These are phyloP conservation scores for Rhodophaea formosa DNA, from an alignment of 2,888 invertebrate genomes.

Conservation along the genomic window DNA sequence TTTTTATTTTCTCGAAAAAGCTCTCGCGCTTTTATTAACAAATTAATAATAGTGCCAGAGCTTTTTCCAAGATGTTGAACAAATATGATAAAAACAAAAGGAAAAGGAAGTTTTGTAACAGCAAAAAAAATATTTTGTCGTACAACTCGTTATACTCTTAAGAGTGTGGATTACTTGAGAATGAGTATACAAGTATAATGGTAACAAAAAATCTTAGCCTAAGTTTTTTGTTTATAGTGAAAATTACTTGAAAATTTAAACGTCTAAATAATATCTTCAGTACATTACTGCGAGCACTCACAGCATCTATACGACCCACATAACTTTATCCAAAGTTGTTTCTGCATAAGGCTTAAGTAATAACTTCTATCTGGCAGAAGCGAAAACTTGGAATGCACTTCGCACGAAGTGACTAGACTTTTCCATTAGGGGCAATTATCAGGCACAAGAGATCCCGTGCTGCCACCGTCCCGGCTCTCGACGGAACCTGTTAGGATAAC, in stretches of 20 bases:
- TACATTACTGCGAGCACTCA: constrained; percentile 21
- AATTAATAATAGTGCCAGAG: too few relatives aligned
- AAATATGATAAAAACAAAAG: too few relatives aligned
- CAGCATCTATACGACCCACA: constrained; percentile 32
- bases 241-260: background rate
- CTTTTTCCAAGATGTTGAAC: too few relatives aligned
- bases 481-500: constrained; percentile 79
- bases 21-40: too few relatives aligned
- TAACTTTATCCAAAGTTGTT: constrained; percentile 54
- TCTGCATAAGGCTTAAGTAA: constrained; percentile 64
- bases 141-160: too few relatives aligned
- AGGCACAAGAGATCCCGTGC: constrained; percentile 72
- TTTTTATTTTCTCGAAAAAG: too few relatives aligned
- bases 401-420: constrained; percentile 76
- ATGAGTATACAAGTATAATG: too few relatives aligned
- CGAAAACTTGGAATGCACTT: constrained; percentile 78
- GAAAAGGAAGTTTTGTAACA: too few relatives aligned
- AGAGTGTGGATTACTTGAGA: too few relatives aligned
- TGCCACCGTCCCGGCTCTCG: constrained; percentile 57
- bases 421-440: constrained; percentile 80
- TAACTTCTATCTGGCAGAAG: constrained; percentile 71
- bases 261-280: background rate
- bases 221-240: too few relatives aligned
- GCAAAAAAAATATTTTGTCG: too few relatives aligned
- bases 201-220: too few relatives aligned